These are phyloP conservation scores for Linnaemya vulpina DNA, from an alignment of 2,888 invertebrate genomes.

Conservation along the genomic window DNA sequence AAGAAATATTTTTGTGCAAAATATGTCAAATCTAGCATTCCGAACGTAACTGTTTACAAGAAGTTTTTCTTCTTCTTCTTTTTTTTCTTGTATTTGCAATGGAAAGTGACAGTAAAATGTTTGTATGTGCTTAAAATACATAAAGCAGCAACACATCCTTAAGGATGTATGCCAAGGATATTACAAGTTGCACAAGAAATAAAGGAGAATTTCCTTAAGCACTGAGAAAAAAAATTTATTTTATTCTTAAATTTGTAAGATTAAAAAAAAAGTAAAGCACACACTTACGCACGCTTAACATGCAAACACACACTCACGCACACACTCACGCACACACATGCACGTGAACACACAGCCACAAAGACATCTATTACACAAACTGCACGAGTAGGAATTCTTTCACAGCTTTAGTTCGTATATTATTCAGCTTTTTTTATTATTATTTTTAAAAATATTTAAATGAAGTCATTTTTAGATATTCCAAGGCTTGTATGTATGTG, in stretches of 20 bases:
- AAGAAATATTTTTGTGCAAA: slow-evolving; percentile 10
- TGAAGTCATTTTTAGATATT: not conserved
- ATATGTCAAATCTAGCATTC: slow-evolving; percentile 24
- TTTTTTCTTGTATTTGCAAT: slow-evolving; percentile 39
- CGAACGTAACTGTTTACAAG: slow-evolving; percentile 23
- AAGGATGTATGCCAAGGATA: slow-evolving; percentile 69
- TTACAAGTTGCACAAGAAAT: slow-evolving; percentile 48
- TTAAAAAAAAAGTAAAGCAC: slow-evolving; percentile 6
- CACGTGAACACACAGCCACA: not conserved
- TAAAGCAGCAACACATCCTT: slow-evolving; percentile 61
- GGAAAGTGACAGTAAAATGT: slow-evolving; percentile 63
- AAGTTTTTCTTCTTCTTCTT: slow-evolving; percentile 10
- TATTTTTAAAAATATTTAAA: slow-evolving; percentile 24
- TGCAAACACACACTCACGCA: not conserved
- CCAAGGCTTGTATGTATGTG: no score
- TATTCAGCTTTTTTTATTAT: slow-evolving; percentile 13
- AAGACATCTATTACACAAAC: not conserved
- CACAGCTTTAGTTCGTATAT: slow-evolving; percentile 2
- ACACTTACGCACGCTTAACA: not conserved
- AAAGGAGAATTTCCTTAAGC: slow-evolving; percentile 58
- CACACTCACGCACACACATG: not conserved
- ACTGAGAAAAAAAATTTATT: slow-evolving; percentile 36
- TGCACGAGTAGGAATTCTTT: not conserved
- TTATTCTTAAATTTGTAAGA: slow-evolving; percentile 54
- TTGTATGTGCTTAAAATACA: slow-evolving; percentile 44